These are phyloP conservation scores for Sycophila sp. DNA, from an alignment of 1,140 invertebrate species.

Conservation along the genomic window DNA sequence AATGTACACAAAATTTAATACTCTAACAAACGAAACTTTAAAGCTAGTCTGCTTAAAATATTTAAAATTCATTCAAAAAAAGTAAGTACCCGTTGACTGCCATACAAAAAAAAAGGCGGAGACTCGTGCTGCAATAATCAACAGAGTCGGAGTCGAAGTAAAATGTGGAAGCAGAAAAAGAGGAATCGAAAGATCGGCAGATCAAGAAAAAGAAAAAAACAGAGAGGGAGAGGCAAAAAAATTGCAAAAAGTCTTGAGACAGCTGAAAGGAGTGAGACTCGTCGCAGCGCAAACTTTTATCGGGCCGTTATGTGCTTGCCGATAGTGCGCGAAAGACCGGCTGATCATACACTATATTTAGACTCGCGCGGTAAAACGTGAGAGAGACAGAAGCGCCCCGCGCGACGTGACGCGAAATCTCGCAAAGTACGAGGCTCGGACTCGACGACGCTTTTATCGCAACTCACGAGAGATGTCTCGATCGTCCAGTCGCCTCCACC, in stretches of 20 bases:
- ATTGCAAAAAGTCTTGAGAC: constrained; percentile 7
- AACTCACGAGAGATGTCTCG: background rate
- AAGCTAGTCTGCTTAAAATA: too few relatives aligned
- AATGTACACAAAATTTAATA: too few relatives aligned
- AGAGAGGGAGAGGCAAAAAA: background rate
- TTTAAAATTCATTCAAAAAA: too few relatives aligned
- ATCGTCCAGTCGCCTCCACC: too few relatives aligned
- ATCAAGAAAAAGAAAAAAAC: background rate
- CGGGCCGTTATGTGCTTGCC: constrained; percentile 44
- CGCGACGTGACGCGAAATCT: background rate
- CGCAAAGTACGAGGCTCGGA: too few relatives aligned
- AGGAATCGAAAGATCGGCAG: background rate
- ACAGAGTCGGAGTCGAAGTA: too few relatives aligned
- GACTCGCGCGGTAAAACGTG: constrained; percentile 12
- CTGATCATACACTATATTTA: constrained; percentile 56
- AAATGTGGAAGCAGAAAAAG: too few relatives aligned
- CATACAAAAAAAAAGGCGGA: too few relatives aligned
- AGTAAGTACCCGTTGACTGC: too few relatives aligned
- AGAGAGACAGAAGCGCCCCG: constrained; percentile 14
- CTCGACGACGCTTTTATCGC: background rate
- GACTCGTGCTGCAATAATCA: too few relatives aligned
- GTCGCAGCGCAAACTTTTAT: constrained; percentile 42
- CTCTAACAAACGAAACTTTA: too few relatives aligned
- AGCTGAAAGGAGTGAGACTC: background rate
- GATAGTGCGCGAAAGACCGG: constrained; percentile 46